Evolutionary conservation across 2,888 invertebrate genomes (phyloP), one percentile per base, ranked within the genome.

Genomic region (Polydrusus tereticollis): DNA sequence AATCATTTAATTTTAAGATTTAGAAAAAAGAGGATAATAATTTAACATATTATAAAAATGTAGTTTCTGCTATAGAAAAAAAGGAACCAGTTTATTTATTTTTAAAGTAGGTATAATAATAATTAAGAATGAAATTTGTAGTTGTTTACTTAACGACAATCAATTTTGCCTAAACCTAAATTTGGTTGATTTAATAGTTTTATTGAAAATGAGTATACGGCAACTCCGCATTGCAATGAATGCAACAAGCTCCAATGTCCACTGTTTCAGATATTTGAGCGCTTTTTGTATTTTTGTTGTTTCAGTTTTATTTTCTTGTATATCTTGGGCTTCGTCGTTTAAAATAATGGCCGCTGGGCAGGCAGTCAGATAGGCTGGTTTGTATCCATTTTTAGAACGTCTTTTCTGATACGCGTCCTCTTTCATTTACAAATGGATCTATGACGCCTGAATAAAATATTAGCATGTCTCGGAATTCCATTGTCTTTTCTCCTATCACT

Each of bases 201-300:
- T 26, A 7, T 3, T 26, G 26, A 26, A 26, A 26, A 26, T 7
- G 26, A 5, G 3, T 7, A 29, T 8, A n/a, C 14, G 68, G 60
- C 68, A 68, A 68, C 60, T 6, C 14, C 23, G 68, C 36, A 1
- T 23, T 50, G 58, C 38, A 50, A 38, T 29, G 60, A 60, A 68
- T 36, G 68, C 68, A 68, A 47, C 68, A 60, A 68, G 60, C 68
- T 26, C 63, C 63, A 57, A 63, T 69, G 57, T 69, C 69, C 63
- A 63, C 63, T 60, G 62, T 69, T 69, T 69, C 63, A 69, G 69
- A 57, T 69, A 69, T 69, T 69, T 69, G 63, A 69, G 63, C 63
- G 69, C 55, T 69, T 69, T 63, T 69, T 52, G 52, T 62, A 69
- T 60, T 69, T 62, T 69, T 69, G 68, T 55, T 55, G 68, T 60